Percentiles rank a stretch among this genome's conserved stretches.
These are phyloP conservation scores for Volucella zonaria DNA, from an alignment of 2,888 invertebrate species.

Conservation along the genomic window DNA sequence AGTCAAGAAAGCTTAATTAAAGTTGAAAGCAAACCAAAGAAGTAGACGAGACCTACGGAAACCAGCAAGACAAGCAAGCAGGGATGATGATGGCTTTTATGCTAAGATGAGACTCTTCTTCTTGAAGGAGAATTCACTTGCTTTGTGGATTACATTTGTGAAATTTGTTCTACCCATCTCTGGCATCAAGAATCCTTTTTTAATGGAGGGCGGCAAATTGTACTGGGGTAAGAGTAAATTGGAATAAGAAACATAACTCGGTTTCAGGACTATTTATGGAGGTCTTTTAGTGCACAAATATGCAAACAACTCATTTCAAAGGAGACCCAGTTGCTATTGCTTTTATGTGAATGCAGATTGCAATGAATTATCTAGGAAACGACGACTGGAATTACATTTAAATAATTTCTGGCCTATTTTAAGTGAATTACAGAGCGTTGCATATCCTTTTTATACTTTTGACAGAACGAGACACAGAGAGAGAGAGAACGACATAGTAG, in stretches of 20 bases:
- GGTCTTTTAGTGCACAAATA: background rate
- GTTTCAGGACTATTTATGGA: constrained; percentile 4
- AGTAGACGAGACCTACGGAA: background rate
- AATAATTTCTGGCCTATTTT: background rate
- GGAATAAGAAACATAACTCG: background rate
- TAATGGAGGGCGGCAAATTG: background rate
- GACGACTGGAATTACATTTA: background rate
- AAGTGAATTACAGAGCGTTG: constrained; percentile 23
- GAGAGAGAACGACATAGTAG: background rate
- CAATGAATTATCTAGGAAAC: too few relatives aligned
- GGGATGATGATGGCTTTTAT: too few relatives aligned
- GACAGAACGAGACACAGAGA: background rate
- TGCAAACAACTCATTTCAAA: constrained; percentile 6
- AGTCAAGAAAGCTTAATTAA: constrained; percentile 59
- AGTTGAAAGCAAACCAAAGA: constrained; percentile 27
- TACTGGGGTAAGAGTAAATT: background rate
- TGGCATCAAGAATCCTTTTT: background rate
- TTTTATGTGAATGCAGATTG: background rate
- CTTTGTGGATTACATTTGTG: constrained; percentile 32
- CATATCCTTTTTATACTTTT: constrained; percentile 2
- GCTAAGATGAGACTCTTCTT: background rate
- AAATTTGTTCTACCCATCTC: background rate
- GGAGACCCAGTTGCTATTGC: background rate
- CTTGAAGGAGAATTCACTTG: constrained; percentile 19
- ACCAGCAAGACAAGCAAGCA: too few relatives aligned